These are phyloP conservation scores for Musca domestica DNA, from an alignment of 1,140 invertebrate species.

Conservation along the genomic window DNA sequence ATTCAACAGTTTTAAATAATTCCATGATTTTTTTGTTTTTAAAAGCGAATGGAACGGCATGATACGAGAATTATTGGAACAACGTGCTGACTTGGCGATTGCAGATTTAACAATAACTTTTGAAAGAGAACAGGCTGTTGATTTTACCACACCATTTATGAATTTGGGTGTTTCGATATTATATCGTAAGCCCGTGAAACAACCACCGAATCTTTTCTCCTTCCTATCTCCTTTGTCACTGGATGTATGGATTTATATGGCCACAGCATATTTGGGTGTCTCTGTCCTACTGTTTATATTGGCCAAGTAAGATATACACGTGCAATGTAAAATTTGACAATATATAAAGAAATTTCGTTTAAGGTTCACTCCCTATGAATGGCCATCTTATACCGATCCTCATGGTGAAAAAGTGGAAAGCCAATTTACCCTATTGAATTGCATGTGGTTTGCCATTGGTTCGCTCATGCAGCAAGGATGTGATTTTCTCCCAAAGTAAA, in stretches of 20 bases:
- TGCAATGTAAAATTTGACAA: not conserved
- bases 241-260: conserved; percentile 96
- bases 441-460: conserved; percentile 94
- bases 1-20: conserved; percentile 10
- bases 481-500: conserved; percentile 85
- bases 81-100: conserved; percentile 88
- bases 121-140: conserved; percentile 80
- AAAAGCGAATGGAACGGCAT: conserved; percentile 91
- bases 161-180: conserved; percentile 90
- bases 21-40: not conserved
- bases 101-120: conserved; percentile 93
- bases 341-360: not conserved
- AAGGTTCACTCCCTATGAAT: conserved; percentile 91
- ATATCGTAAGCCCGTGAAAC: conserved; percentile 87
- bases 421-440: conserved; percentile 88
- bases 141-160: conserved; percentile 96
- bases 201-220: conserved; percentile 88
- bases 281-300: conserved; percentile 90
- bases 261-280: conserved; percentile 88
- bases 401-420: conserved; percentile 81
- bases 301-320: conserved; percentile 78
- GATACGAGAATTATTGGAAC: conserved; percentile 85
- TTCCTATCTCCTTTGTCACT: conserved; percentile 90
- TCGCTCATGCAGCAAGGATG: conserved; percentile 91
- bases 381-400: conserved; percentile 79